Evolutionary conservation across 2,888 invertebrate genomes (phyloP), one percentile per base, ranked within the genome.

Genomic region (Meiosimyza platycephala): DNA sequence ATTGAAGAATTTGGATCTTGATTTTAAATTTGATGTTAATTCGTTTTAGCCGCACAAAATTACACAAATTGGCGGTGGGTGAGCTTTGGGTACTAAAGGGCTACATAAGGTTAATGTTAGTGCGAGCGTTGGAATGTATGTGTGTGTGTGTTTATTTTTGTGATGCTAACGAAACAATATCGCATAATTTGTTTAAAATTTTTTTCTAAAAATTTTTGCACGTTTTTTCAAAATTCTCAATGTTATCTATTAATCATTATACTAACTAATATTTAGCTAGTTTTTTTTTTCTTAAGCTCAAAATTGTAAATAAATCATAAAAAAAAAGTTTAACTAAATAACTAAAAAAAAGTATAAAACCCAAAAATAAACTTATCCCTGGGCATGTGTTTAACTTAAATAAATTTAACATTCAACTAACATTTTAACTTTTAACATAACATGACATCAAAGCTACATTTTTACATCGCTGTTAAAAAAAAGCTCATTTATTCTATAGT

Each of bases 1-100:
- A 71, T 80, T 84, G 73, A 83, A 79, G 80, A 84, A 84, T 78
- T 81, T 84, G 83, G 84, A 84, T 84, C 85, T 84, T 76, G 84
- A 84, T 76, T 84, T 84, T 78, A 84, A 84, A 79, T 84, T 84
- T 76, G 84, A 84, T 82, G 85, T 85, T 76, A 84, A 85, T 80
- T 84, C 84, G 79, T 84, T 84, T 83, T 84, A 84, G 84, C 83
- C 79, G 28, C 28, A 28, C 28, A 28, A 28, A 28, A 28, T 28
- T 28, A 28, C 28, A 81, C 75, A 75, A 77, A 69, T 70, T 73
- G 73, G 74, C 73, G 72, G 74, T 75, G 76, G 63, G 76, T 57
- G 50, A 18, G 33, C 60, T 18, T 22, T 60, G n/a, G 33, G 22
- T 11, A 9, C 15, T 60, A 11, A 22, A 28, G n/a, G 22, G 22